These are phyloP conservation scores for Heliconius ethilla DNA, from an alignment of 2,888 invertebrate genomes.

Conservation along the genomic window DNA sequence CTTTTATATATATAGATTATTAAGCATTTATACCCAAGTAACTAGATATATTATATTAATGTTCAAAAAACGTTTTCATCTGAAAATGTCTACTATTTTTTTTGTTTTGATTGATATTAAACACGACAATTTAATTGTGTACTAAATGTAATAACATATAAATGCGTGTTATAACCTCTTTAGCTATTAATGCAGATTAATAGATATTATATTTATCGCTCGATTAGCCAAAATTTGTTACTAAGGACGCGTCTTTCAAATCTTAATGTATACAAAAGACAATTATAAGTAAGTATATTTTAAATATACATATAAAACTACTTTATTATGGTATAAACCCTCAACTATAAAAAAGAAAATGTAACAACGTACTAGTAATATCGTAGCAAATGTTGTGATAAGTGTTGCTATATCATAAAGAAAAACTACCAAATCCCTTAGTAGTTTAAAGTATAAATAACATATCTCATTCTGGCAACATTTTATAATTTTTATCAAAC, in stretches of 20 bases:
- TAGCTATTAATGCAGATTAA: neutral
- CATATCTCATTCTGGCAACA: neutral
- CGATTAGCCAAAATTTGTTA: neutral
- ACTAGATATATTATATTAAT: neutral
- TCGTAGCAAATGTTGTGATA: neutral
- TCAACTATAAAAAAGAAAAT: neutral
- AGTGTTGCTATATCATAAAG: constrained; percentile 1
- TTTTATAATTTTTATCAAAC: neutral
- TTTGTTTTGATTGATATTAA: neutral
- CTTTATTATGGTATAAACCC: neutral
- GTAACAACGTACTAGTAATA: neutral
- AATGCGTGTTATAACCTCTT: neutral
- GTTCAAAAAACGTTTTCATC: neutral
- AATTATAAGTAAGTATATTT: neutral
- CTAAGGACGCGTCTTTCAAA: neutral
- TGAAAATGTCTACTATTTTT: neutral
- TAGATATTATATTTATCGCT: neutral
- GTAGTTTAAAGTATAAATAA: neutral
- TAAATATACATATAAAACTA: neutral
- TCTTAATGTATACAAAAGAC: neutral
- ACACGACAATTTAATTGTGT: neutral
- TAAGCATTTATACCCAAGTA: too few relatives aligned
- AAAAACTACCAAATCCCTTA: neutral
- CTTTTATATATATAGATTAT: too few relatives aligned
- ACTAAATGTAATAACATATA: neutral